Evolutionary conservation across 2,888 invertebrate genomes (phyloP), one percentile per base, ranked within the genome.

Genomic region (Oligia strigilis): DNA sequence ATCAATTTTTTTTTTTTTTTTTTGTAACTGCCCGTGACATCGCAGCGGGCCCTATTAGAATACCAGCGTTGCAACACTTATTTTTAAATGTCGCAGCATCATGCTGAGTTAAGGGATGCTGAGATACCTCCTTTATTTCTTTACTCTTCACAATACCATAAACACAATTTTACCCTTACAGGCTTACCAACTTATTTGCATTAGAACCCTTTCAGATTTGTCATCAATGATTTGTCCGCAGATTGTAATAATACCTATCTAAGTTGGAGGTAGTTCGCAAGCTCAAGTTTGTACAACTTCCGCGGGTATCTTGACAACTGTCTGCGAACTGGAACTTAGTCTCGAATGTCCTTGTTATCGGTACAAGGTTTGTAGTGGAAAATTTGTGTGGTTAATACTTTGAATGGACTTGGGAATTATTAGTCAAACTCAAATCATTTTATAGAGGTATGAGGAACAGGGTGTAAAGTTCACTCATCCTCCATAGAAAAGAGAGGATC

Each of bases 241-340:
- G 81, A 77, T 74, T 67, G 73, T 73, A 49, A 71, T 62, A 40
- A 19, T 76, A 49, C 58, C 36, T 62, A 72, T 74, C 36, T n/a
- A 55, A 73, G 49, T 78, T 65, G 29, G 23, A 58, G 64, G 72
- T 74, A 82, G 86, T 79, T 74, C 13, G 29, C 49, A 66, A 83
- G 80, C 79, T 81, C 13, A 77, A 83, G 73, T 77, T 85, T 55
- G 58, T 58, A 74, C 58, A 77, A 80, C 66, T 86, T 84, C 19
- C 64, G 40, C 58, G 72, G 72, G 55, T 76, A 80, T 83, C 84
- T 80, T 52, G 69, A 64, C 72, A 76, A 80, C 84, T 77, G 74
- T 72, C 62, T 40, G 43, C 1, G 40, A 74, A 71, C 43, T 71
- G 3, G 62, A 85, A 86, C 80, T 85, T 79, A 19, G 74, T 74